Conservation (phyloP, 1,140 invertebrate species). For the Steinernema feltiae region DNA sequence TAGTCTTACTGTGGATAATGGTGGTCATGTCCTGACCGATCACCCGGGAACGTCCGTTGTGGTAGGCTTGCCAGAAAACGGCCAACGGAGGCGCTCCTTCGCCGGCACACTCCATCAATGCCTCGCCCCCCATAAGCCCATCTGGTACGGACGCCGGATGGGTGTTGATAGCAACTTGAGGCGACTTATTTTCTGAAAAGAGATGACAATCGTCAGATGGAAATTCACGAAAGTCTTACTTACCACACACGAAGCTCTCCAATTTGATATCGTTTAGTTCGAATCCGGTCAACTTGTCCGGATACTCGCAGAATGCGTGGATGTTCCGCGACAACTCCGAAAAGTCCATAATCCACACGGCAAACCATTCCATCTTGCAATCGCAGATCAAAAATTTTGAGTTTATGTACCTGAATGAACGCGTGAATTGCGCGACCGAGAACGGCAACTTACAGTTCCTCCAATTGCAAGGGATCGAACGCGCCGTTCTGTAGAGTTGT, state of each 20-base stretch:
- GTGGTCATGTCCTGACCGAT: constrained; percentile 3
- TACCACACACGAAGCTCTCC: constrained; percentile 16
- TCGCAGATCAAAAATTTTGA: constrained; percentile 20
- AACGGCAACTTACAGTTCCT: constrained; percentile 15
- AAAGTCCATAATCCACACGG: not conserved
- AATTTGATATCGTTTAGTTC: not conserved
- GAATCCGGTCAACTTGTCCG: not conserved
- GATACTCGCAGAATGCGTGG: constrained; percentile 16
- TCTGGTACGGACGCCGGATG: not conserved
- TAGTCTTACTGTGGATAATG: not conserved
- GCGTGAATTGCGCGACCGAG: not conserved
- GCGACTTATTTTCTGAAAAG: not conserved
- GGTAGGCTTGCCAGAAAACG: constrained; percentile 1
- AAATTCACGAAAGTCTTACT: not conserved
- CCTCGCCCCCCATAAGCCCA: not conserved
- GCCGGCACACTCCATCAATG: not conserved
- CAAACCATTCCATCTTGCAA: constrained; percentile 18
- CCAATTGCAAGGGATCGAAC: constrained; percentile 16
- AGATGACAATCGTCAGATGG: not conserved
- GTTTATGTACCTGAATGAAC: constrained; percentile 19
- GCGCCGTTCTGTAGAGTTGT: constrained; percentile 17
- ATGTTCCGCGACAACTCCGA: not conserved
- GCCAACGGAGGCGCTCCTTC: not conserved
- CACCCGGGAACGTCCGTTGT: not conserved
- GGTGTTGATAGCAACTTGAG: not conserved